Conservation (phyloP, 2,797 vertebrate species). For the Microhierax caerulescens region DNA sequence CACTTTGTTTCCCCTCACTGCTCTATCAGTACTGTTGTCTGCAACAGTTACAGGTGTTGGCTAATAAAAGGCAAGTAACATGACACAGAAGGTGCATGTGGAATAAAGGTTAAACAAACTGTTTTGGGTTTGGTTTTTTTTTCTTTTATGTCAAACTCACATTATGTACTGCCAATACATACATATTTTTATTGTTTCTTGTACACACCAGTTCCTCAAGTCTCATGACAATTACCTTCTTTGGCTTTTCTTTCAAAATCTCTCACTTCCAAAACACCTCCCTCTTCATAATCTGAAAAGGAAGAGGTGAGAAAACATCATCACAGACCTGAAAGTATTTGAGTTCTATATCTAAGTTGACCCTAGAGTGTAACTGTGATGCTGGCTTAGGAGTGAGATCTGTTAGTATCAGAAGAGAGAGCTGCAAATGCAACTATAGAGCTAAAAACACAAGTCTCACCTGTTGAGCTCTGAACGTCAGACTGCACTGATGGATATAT, state of each 20-base stretch:
- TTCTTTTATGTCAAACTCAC: background rate
- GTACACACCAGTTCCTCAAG: background rate
- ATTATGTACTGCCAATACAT: background rate
- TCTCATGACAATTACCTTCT: slow-evolving; percentile 86
- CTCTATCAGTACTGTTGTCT: background rate
- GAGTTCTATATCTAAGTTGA: background rate
- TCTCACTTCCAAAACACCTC: slow-evolving; percentile 88
- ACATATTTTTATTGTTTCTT: background rate
- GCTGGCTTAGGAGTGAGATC: background rate
- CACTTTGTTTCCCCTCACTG: background rate
- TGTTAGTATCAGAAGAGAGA: background rate
- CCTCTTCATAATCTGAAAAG: slow-evolving; percentile 85
- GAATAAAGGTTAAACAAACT: background rate
- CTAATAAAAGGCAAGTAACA: background rate
- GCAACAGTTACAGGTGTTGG: background rate
- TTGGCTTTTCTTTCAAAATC: slow-evolving; percentile 95
- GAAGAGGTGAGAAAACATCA: slow-evolving; percentile 11
- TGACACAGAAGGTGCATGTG: background rate
- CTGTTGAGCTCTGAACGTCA: background rate
- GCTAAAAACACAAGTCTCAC: background rate
- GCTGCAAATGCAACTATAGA: background rate
- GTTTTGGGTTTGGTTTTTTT: background rate
- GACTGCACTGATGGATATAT: background rate
- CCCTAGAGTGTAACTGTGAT: background rate
- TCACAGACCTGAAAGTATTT: background rate